phyloP scores from a whole-genome alignment of 2,797 vertebrate species.

The Cryptoblepharus egeriae region DNA sequence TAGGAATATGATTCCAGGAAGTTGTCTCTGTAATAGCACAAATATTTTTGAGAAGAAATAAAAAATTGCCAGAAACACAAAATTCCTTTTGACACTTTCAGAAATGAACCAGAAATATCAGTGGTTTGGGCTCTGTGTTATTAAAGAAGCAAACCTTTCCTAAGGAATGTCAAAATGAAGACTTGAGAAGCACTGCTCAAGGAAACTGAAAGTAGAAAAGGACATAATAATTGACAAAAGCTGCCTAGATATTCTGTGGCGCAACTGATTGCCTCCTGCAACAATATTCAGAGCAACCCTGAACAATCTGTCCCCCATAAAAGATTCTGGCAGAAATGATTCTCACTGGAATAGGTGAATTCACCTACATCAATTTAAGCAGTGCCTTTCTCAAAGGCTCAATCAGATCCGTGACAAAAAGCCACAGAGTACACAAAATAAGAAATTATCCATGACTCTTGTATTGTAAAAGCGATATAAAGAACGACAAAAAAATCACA shows the following conservation, averaged over 20 bases:
- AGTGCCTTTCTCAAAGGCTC: slow-evolving; percentile 44
- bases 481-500: slow-evolving; percentile 15
- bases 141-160: slow-evolving; percentile 47
- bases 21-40: background rate
- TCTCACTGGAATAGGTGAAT: slow-evolving; percentile 47
- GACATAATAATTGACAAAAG: slow-evolving; percentile 45
- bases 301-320: slow-evolving; percentile 47
- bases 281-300: slow-evolving; percentile 42
- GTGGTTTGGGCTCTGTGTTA: background rate
- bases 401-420: slow-evolving; percentile 50
- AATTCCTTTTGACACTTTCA: background rate
- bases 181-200: slow-evolving; percentile 52
- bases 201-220: slow-evolving; percentile 56
- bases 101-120: background rate
- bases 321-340: slow-evolving; percentile 44
- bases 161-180: slow-evolving; percentile 55
- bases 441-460: slow-evolving; percentile 46
- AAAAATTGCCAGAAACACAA: background rate
- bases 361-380: slow-evolving; percentile 45
- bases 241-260: slow-evolving; percentile 39
- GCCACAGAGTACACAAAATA: slow-evolving; percentile 30
- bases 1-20: background rate
- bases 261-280: slow-evolving; percentile 61
- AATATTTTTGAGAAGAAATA: too few relatives aligned
- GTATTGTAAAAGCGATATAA: background rate